A percentile compares a stretch with the other conserved stretches of the same genome.
Evolutionary conservation across 2,113 vertebrate genomes (phyloP).

Genomic region (Stegastes partitus): DNA sequence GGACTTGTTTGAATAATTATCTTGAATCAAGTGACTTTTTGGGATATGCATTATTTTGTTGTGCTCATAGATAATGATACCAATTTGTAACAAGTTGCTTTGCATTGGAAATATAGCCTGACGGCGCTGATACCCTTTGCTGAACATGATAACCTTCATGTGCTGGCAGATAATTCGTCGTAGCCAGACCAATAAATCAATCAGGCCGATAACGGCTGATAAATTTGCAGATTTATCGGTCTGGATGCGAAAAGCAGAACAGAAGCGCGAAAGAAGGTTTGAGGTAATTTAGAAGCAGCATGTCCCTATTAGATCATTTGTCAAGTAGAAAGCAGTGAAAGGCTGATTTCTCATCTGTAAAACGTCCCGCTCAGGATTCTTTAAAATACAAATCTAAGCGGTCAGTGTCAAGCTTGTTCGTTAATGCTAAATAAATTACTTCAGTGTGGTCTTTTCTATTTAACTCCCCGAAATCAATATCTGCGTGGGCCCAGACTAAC

Average conservation of each 20-base stretch:
- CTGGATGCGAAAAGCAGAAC: slow-evolving; percentile 7
- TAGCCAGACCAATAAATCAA: slow-evolving; percentile 4
- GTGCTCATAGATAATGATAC: slow-evolving; percentile 3
- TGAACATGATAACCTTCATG: neutral
- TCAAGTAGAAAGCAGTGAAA: neutral
- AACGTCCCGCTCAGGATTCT: neutral
- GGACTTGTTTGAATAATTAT: neutral
- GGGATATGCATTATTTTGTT: slow-evolving; percentile 2
- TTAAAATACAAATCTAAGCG: no score
- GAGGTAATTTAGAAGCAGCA: slow-evolving; percentile 1
- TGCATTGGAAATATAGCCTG: slow-evolving; percentile 7
- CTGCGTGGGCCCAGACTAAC: neutral
- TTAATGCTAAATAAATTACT: no score
- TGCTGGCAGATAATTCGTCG: slow-evolving; percentile 13
- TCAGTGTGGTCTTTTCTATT: neutral
- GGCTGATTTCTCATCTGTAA: neutral
- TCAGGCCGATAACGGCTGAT: slow-evolving; percentile 1
- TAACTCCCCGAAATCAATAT: slow-evolving; percentile 2
- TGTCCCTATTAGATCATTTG: neutral
- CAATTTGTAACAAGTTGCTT: neutral
- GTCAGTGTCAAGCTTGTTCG: no score
- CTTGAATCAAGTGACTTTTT: neutral
- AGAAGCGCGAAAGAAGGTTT: slow-evolving; percentile 6
- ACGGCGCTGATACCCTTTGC: neutral
- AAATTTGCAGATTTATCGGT: slow-evolving; percentile 12